These are phyloP conservation scores for Catalaphyllia jardinei DNA, from an alignment of 64 coral and sea anemone species.

Conservation along the genomic window DNA sequence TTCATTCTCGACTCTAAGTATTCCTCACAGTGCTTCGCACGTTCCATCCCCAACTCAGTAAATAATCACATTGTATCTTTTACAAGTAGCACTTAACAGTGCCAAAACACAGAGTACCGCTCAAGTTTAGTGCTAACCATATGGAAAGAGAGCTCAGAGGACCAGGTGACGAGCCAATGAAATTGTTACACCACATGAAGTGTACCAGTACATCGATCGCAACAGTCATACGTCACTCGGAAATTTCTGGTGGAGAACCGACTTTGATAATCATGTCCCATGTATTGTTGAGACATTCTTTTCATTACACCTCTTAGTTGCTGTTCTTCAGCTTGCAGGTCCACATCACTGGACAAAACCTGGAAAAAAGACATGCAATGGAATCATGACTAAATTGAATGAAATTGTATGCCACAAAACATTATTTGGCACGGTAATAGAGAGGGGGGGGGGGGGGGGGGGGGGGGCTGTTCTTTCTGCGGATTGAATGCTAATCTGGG, in stretches of 20 bases:
- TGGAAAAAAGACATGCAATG: neutral
- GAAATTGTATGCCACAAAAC: neutral
- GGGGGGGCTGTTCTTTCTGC: too few relatives aligned
- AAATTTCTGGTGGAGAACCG: slow-evolving; percentile 92
- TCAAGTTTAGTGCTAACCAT: too few relatives aligned
- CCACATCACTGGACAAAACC: slow-evolving; percentile 73
- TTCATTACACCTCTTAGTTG: slow-evolving; percentile 72
- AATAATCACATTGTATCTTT: too few relatives aligned
- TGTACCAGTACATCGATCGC: slow-evolving; percentile 83
- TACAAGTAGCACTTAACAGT: too few relatives aligned
- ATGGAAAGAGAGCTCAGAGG: too few relatives aligned
- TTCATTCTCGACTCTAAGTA: too few relatives aligned
- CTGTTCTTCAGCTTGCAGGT: slow-evolving; percentile 67
- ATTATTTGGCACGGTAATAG: neutral
- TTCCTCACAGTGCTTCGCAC: too few relatives aligned
- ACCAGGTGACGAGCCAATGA: too few relatives aligned
- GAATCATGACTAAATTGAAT: neutral
- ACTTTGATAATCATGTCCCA: slow-evolving; percentile 90
- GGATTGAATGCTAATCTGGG: too few relatives aligned
- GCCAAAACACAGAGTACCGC: too few relatives aligned
- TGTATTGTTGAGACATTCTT: slow-evolving; percentile 86
- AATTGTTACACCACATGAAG: slow-evolving; percentile 78
- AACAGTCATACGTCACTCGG: slow-evolving; percentile 92
- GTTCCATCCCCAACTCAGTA: too few relatives aligned
- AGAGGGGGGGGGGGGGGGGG: too few relatives aligned